Base-by-base conservation (phyloP, 2,888 invertebrate genomes). In the Drosophila mercatorum region DNA sequence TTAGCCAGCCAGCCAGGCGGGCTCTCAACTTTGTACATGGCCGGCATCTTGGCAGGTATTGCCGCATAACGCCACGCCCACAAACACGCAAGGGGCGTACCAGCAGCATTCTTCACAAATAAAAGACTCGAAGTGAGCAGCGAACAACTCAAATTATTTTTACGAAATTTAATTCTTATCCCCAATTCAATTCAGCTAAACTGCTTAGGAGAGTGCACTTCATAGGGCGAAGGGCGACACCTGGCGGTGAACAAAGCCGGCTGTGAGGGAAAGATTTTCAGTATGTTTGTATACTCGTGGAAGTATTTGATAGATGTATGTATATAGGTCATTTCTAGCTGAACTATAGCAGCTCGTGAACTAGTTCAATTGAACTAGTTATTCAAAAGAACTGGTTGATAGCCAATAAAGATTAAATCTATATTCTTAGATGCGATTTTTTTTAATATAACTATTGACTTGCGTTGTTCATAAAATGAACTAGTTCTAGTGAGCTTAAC, bases 131-230 rank as follows among this genome's bases (percentile, higher is more conserved):
- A 28, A 58, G 17, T 55, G 38, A 56, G 44, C 61, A 22, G 11
- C 49, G 36, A 56, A 34, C 52, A 58, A 47, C 47, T 72, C 67
- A 70, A 83, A 88, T 83, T 86, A 65, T 78, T 72, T 82, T 74
- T 62, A 63, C 71, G 58, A 74, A 76, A 84, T 78, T 81, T 75
- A 64, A 85, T 89, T 89, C 73, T 68, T 70, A 61, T 72, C 68
- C 72, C 67, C 68, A 75, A 51, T 72, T 61, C 51, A 38, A 60
- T 62, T 75, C 26, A 26, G 53, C 53, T 31, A 28, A 47, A 51
- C 34, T 5, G 26, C 38, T 53, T 41, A 70, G 57, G 56, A n/a
- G 38, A 59, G 34, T 51, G 53, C 56, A 68, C 38, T 51, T 43
- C 7, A 28, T 8, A 10, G 49, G 31, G n/a, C 55, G 28, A 5